Percentiles rank a stretch among this genome's conserved stretches.
phyloP scores from a whole-genome alignment of 92 coral and sea anemone species.

The Chrysogorgia sp. region DNA sequence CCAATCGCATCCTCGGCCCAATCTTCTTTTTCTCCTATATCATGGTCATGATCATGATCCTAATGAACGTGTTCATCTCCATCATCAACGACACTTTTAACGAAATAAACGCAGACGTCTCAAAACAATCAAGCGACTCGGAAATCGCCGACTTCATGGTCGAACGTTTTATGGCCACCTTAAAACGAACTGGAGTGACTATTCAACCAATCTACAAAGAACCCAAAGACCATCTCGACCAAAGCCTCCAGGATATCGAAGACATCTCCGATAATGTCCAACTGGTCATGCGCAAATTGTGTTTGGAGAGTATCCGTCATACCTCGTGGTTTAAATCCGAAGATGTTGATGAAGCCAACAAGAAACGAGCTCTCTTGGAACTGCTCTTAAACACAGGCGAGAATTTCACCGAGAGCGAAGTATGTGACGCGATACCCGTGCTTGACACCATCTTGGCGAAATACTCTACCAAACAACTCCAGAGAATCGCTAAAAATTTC shows the following conservation, averaged over 20 bases:
- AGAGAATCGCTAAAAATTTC: slow-evolving; percentile 44
- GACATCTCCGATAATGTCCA: slow-evolving; percentile 74
- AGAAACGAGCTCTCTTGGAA: slow-evolving; percentile 61
- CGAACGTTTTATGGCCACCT: slow-evolving; percentile 62
- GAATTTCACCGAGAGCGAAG: slow-evolving; percentile 82
- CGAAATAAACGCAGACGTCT: slow-evolving; percentile 72
- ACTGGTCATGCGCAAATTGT: slow-evolving; percentile 59
- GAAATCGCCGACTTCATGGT: slow-evolving; percentile 75
- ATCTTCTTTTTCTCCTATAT: slow-evolving; percentile 81
- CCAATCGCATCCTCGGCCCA: slow-evolving; percentile 82
- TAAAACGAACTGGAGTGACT: slow-evolving; percentile 62
- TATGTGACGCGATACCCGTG: slow-evolving; percentile 78
- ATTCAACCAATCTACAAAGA: slow-evolving; percentile 80
- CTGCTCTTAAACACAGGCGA: slow-evolving; percentile 58
- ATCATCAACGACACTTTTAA: slow-evolving; percentile 86
- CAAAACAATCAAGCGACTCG: slow-evolving; percentile 72
- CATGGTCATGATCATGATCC: slow-evolving; percentile 78
- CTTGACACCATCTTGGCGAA: slow-evolving; percentile 62
- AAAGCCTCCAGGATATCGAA: slow-evolving; percentile 68
- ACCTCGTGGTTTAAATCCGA: slow-evolving; percentile 73
- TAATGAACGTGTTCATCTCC: slow-evolving; percentile 87
- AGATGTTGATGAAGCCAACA: slow-evolving; percentile 45
- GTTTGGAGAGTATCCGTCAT: slow-evolving; percentile 80
- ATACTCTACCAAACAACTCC: slow-evolving; percentile 61
- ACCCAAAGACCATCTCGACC: slow-evolving; percentile 65